phyloP scores from a whole-genome alignment of 2,113 vertebrate species.

The Xerus inauris region DNA sequence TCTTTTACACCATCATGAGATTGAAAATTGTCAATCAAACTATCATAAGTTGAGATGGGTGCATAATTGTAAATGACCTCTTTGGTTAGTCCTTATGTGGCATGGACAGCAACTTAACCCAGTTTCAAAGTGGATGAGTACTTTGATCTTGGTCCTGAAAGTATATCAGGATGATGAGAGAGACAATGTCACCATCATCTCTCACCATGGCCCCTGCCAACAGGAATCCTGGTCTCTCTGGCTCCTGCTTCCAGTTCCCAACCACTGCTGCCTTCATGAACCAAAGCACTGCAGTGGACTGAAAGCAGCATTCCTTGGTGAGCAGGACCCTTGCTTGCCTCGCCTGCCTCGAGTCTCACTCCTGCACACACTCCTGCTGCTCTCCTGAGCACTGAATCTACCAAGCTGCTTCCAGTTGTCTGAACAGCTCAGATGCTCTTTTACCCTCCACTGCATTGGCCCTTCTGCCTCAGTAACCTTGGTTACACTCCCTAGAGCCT shows the following conservation, averaged over 20 bases:
- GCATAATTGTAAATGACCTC: not conserved
- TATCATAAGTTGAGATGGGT: not conserved
- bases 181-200: too few relatives aligned
- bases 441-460: rapidly evolving
- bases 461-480: too few relatives aligned
- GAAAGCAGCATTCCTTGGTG: not conserved
- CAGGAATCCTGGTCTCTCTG: not conserved
- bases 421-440: not conserved
- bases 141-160: not conserved
- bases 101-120: not conserved
- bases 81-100: not conserved
- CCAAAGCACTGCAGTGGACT: not conserved
- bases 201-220: too few relatives aligned
- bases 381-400: not conserved
- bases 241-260: not conserved
- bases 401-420: not conserved
- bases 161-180: not conserved
- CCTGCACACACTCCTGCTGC: too few relatives aligned
- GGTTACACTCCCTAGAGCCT: too few relatives aligned
- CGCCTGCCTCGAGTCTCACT: not conserved
- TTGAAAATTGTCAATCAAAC: not conserved
- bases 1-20: too few relatives aligned
- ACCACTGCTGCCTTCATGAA: not conserved
- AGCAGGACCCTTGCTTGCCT: not conserved
- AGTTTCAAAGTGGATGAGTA: not conserved